A percentile compares a stretch with the other conserved stretches of the same genome.
phyloP scores from a whole-genome alignment of 2,888 invertebrate species.

The Rapana venosa region DNA sequence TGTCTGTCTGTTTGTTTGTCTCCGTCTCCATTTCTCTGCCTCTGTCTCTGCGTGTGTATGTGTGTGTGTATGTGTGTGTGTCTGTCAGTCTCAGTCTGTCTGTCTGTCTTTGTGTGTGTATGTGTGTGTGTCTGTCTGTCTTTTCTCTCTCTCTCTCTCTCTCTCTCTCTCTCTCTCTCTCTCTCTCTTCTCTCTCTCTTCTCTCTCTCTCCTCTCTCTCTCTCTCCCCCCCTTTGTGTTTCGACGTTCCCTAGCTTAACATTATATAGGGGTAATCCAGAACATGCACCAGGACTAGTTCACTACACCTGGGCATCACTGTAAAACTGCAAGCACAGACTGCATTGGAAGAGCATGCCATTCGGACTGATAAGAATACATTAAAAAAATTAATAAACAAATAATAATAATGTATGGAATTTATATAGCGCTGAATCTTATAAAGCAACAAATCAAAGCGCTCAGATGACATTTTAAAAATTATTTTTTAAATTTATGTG shows the following conservation, averaged over 20 bases:
- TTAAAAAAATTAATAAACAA: too few species aligned
- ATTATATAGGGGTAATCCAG: too few species aligned
- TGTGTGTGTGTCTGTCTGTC: neutral
- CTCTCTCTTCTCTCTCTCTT: neutral
- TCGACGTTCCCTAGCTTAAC: neutral
- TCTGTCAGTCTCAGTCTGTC: neutral
- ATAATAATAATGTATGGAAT: too few species aligned
- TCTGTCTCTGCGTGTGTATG: neutral
- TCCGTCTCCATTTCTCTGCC: neutral
- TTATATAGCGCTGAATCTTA: too few species aligned
- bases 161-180: neutral
- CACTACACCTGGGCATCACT: too few species aligned
- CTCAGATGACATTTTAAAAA: too few species aligned
- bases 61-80: neutral
- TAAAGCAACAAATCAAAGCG: too few species aligned
- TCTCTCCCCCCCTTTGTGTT: neutral
- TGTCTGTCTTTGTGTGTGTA: neutral
- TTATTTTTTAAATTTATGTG: too few species aligned
- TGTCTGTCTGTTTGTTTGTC: neutral
- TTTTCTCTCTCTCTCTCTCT: neutral
- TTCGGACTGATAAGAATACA: too few species aligned
- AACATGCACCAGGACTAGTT: too few species aligned
- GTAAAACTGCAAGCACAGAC: too few species aligned
- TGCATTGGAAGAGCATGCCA: too few species aligned
- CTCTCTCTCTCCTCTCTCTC: constrained; percentile 1